Conservation (phyloP, 2,888 invertebrate genomes). For the Mactromeris polynyma region DNA sequence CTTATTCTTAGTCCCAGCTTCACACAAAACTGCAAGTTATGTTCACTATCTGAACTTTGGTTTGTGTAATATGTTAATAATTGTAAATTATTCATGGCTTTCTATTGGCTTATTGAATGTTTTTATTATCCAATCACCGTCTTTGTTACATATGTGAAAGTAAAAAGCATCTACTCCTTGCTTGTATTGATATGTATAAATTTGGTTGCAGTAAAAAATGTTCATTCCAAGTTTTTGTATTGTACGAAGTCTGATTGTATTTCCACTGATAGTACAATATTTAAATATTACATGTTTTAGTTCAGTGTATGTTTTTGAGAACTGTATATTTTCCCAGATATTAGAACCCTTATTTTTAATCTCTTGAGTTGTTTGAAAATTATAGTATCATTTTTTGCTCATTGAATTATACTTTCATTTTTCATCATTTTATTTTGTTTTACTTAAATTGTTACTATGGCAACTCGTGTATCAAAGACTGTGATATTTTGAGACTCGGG, state of each 20-base stretch:
- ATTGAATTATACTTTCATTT: conserved; percentile 3
- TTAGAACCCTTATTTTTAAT: background rate
- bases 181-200: background rate
- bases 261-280: background rate
- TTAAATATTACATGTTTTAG: background rate
- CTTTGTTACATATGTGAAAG: background rate
- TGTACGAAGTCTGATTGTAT: background rate
- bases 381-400: background rate
- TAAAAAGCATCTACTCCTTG: background rate
- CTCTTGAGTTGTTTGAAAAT: background rate
- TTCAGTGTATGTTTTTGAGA: background rate
- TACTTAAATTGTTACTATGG: conserved; percentile 39
- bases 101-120: background rate
- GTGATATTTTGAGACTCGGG: conserved; percentile 56
- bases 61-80: too few relatives aligned
- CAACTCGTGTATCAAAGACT: conserved; percentile 50
- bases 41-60: too few relatives aligned
- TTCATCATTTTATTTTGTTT: background rate
- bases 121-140: background rate
- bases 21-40: too few relatives aligned
- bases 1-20: too few relatives aligned
- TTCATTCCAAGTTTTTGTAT: background rate
- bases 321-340: background rate
- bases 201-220: background rate
- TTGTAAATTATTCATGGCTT: background rate